A percentile compares a stretch with the other conserved stretches of the same genome.
Conservation (phyloP, 1,140 invertebrate genomes). For the Zaprionus tsacasi region DNA sequence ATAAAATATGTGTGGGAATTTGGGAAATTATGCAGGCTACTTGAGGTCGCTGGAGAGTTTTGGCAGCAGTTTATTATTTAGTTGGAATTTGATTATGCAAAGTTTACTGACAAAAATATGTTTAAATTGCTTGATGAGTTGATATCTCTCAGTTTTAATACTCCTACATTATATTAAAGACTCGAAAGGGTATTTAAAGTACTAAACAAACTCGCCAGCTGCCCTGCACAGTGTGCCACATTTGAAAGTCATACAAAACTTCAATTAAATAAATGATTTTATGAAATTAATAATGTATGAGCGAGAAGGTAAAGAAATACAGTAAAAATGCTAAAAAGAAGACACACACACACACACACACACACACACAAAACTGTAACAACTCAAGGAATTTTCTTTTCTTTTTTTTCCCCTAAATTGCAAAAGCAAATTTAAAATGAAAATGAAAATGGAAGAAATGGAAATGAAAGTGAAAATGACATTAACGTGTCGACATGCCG, state of each 20-base stretch:
- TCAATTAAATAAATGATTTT: constrained; percentile 73
- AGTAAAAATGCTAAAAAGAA: constrained; percentile 16
- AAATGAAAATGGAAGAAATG: constrained; percentile 37
- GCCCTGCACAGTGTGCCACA: constrained; percentile 16
- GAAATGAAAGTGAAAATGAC: constrained; percentile 26
- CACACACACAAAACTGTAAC: constrained; percentile 7
- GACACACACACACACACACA: constrained; percentile 15
- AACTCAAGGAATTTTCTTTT: neutral
- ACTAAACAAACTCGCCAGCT: too few relatives aligned
- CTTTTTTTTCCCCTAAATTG: neutral
- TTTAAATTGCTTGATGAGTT: too few relatives aligned
- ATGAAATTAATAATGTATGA: constrained; percentile 70
- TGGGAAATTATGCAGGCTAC: neutral
- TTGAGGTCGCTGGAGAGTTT: neutral
- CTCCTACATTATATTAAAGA: too few relatives aligned
- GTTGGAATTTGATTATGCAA: neutral
- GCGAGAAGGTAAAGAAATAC: constrained; percentile 31
- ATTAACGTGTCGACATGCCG: constrained; percentile 22
- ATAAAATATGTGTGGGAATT: neutral
- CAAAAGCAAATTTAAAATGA: constrained; percentile 22
- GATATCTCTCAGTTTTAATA: too few relatives aligned
- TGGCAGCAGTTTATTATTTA: neutral
- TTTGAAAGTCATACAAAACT: constrained; percentile 60
- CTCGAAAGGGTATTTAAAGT: too few relatives aligned
- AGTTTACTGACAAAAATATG: too few relatives aligned